These are phyloP conservation scores for Eupsittula cactorum DNA, from an alignment of 2,113 vertebrate genomes.

Conservation along the genomic window DNA sequence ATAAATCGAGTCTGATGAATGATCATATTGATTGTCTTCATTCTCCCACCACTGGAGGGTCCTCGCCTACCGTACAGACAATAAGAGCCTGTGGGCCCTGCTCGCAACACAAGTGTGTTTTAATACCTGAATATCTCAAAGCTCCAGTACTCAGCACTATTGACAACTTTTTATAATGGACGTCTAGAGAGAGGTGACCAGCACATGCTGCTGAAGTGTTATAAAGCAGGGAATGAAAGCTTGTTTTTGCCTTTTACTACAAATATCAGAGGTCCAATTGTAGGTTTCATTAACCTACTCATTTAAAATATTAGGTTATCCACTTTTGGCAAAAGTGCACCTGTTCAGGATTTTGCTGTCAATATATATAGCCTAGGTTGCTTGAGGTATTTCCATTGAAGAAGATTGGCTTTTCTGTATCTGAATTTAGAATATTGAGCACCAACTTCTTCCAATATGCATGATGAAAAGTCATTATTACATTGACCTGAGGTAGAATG, in stretches of 20 bases:
- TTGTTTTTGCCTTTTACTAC: not conserved
- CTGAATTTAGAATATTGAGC: not conserved
- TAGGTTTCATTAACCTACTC: not conserved
- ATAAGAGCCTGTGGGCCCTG: too few species aligned
- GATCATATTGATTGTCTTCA: too few species aligned
- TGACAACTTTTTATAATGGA: not conserved
- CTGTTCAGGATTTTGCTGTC: not conserved
- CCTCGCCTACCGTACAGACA: too few species aligned
- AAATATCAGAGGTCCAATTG: not conserved
- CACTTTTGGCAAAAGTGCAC: not conserved
- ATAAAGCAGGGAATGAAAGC: not conserved
- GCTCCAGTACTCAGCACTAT: not conserved
- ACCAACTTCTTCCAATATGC: not conserved
- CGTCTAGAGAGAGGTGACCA: not conserved
- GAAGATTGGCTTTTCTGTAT: not conserved
- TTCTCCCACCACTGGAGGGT: too few species aligned
- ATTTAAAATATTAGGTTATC: not conserved
- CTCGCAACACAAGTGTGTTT: not conserved
- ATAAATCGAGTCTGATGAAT: too few species aligned
- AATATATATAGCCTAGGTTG: not conserved
- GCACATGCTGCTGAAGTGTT: not conserved
- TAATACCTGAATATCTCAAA: not conserved
- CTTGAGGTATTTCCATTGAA: not conserved
- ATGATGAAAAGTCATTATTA: not conserved
- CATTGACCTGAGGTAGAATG: not conserved